Evolutionary conservation across 2,888 invertebrate genomes (phyloP), one percentile per base, ranked within the genome.

Genomic region (Pandemis cinnamomeana): DNA sequence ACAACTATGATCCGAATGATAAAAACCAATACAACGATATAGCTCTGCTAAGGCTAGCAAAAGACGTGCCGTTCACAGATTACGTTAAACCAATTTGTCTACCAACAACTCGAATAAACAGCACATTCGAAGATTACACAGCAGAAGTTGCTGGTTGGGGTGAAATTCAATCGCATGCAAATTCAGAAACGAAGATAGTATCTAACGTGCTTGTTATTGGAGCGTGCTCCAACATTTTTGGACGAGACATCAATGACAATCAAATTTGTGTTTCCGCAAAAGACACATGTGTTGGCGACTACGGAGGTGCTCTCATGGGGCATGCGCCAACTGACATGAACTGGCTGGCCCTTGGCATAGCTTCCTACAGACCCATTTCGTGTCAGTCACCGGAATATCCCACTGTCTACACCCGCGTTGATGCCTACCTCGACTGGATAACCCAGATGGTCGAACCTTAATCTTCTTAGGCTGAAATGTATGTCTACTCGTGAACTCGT

Each of bases 71-170:
- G 66, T 51, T 66, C n/a, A 66, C 27, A 4, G 36, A 66, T 27
- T 66, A 46, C 51, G 36, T 66, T n/a, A 66, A 36, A n/a, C 51
- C 66, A 8, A 66, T 66, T 51, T 66, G 66, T 51, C 13, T 51
- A 46, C 66, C 66, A 0, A 10, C 13, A 11, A 8, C 36, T 27
- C 36, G 8, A 51, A 42, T n/a, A 11, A n/a, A 13, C 3, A 58
- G 11, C 27, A 42, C 61, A 42, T 66, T 51, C 8, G 36, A 48
- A 46, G 8, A 13, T 8, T 51, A 66, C 10, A 36, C 7, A 8
- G 46, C 20, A 13, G 5, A 51, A 51, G n/a, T 66, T 0, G 66
- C 66, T 51, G 66, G 66, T 2, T 66, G 66, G 66, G 66, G 66
- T 0, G 51, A 51, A 27, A 51, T 27, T n/a, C 36, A 46, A 66